A percentile compares a stretch with the other conserved stretches of the same genome.
Conservation (phyloP, 2,888 invertebrate genomes). For the Rhagophthalmus giganteus region DNA sequence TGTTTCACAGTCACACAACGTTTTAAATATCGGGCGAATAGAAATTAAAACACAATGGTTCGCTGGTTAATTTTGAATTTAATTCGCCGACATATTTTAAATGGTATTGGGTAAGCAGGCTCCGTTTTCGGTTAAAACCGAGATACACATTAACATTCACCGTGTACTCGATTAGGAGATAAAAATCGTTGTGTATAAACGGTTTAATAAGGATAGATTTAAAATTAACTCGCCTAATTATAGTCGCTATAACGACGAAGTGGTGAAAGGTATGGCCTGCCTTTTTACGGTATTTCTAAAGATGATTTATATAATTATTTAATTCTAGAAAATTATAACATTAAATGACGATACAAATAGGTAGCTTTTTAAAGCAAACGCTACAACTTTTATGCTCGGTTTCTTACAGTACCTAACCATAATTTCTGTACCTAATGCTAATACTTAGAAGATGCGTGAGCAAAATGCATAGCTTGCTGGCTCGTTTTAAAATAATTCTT, state of each 20-base stretch:
- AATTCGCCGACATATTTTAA: not conserved
- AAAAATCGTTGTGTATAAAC: constrained; percentile 30
- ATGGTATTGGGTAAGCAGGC: not conserved
- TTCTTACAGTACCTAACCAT: not conserved
- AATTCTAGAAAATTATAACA: constrained; percentile 3
- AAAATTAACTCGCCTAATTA: constrained; percentile 27
- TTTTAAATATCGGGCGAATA: no score
- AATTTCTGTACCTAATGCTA: no score
- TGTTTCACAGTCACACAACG: no score
- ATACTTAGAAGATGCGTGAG: constrained; percentile 18
- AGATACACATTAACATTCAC: constrained; percentile 32
- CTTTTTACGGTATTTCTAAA: constrained; percentile 14
- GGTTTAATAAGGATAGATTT: constrained; percentile 18
- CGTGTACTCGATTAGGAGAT: constrained; percentile 39
- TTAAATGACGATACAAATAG: not conserved
- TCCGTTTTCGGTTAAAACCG: constrained; percentile 18
- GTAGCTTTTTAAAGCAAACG: not conserved
- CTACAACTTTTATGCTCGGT: not conserved
- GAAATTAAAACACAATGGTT: no score
- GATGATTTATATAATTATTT: constrained; percentile 21
- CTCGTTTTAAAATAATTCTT: constrained; percentile 23
- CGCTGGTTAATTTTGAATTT: not conserved
- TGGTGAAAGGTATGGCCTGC: constrained; percentile 21
- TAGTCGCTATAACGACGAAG: constrained; percentile 16
- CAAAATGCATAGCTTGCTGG: constrained; percentile 19